phyloP scores from a whole-genome alignment of 92 coral and sea anemone genomes.

The Montipora capitata region DNA sequence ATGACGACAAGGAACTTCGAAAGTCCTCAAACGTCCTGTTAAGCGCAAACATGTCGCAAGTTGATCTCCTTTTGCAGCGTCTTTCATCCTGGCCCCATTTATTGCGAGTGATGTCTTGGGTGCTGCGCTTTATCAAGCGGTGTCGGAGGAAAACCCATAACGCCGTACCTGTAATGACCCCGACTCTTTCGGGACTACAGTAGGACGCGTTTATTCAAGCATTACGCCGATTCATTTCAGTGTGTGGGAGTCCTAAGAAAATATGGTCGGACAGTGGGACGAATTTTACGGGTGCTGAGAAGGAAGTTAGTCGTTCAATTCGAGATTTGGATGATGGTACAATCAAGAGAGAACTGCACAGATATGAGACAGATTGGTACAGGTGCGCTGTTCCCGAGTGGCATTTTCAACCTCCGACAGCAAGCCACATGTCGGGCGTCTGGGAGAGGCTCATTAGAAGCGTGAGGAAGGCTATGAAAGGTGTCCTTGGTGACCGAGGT shows the following conservation, averaged over 20 bases:
- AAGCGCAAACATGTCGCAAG: too few species aligned
- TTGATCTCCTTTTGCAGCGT: constrained; percentile 27
- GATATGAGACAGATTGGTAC: constrained; percentile 60
- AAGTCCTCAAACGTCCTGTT: background rate
- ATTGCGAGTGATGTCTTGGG: constrained; percentile 71
- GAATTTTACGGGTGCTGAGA: constrained; percentile 69
- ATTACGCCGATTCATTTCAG: constrained; percentile 47
- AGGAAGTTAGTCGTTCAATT: constrained; percentile 44
- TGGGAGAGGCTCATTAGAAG: too few species aligned
- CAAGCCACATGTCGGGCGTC: constrained; percentile 71
- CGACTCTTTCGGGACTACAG: too few species aligned
- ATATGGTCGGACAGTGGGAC: constrained; percentile 68
- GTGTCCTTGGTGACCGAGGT: too few species aligned
- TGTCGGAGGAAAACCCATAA: too few species aligned
- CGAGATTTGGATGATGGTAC: constrained; percentile 31
- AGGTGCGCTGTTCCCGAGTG: constrained; percentile 49
- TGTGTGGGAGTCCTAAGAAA: constrained; percentile 57
- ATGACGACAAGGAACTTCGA: constrained; percentile 32
- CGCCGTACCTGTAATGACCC: too few species aligned
- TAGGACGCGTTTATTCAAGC: constrained; percentile 63
- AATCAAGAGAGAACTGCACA: constrained; percentile 43
- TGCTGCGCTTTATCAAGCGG: too few species aligned
- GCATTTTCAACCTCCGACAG: constrained; percentile 77
- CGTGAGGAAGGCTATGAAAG: too few species aligned
- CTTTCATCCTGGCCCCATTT: constrained; percentile 72